Evolutionary conservation across 1,140 invertebrate genomes (phyloP).

Genomic region (Drosophila chauvacae): DNA sequence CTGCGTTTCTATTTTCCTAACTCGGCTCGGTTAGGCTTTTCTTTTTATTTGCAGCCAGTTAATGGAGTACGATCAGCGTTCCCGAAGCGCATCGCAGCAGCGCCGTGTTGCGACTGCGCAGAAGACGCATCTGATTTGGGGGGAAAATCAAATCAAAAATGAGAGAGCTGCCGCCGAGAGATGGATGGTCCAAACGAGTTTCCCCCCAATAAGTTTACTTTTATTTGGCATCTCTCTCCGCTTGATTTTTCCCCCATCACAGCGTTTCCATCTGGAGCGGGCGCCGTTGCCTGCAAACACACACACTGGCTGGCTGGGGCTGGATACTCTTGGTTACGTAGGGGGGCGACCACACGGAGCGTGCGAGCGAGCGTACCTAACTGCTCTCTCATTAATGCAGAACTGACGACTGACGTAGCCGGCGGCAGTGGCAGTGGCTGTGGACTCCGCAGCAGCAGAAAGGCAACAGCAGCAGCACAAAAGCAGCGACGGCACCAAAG

Average conservation of each 20-base stretch:
- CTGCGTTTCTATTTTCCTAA: slow-evolving; percentile 30
- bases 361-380: slow-evolving; percentile 76
- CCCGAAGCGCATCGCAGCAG: slow-evolving; percentile 54
- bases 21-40: slow-evolving; percentile 8
- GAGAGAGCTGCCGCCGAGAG: slow-evolving; percentile 30
- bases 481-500: slow-evolving; percentile 56
- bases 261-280: slow-evolving; percentile 51
- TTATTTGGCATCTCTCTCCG: slow-evolving; percentile 52
- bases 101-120: slow-evolving; percentile 68
- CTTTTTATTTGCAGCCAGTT: slow-evolving; percentile 14
- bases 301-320: slow-evolving; percentile 4
- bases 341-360: slow-evolving; percentile 65
- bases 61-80: slow-evolving; percentile 28
- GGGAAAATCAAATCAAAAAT: slow-evolving; percentile 50
- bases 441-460: slow-evolving; percentile 17
- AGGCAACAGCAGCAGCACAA: slow-evolving; percentile 19
- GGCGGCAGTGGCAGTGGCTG: slow-evolving; percentile 35
- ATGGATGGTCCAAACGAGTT: slow-evolving; percentile 53
- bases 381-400: slow-evolving; percentile 84
- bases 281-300: slow-evolving; percentile 2
- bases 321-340: slow-evolving; percentile 17
- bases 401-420: slow-evolving; percentile 71
- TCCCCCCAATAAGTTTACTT: slow-evolving; percentile 54
- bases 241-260: slow-evolving; percentile 43
- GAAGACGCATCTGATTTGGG: slow-evolving; percentile 57